These are phyloP conservation scores for Garrulus glandarius DNA, from an alignment of 2,797 vertebrate genomes.

Conservation along the genomic window DNA sequence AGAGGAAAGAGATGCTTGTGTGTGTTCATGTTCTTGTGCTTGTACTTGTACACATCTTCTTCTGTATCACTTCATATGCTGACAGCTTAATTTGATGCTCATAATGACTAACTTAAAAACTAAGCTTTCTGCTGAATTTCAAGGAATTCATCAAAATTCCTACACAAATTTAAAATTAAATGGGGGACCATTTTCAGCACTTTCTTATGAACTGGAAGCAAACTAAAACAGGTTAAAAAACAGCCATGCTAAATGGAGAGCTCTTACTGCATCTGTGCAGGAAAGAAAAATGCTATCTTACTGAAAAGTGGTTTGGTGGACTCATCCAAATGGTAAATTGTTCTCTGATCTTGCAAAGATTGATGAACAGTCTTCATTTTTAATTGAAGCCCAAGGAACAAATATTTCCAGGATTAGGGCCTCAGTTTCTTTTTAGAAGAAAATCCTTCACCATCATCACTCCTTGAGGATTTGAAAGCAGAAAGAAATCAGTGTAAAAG, in stretches of 20 bases:
- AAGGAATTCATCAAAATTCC: constrained; percentile 58
- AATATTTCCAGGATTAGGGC: background rate
- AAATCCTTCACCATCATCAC: background rate
- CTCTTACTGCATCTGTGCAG: background rate
- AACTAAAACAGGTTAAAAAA: background rate
- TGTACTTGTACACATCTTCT: constrained; percentile 55
- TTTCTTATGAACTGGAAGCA: background rate
- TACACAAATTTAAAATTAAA: constrained; percentile 31
- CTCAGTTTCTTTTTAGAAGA: background rate
- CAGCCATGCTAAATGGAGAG: background rate
- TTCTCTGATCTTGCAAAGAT: background rate
- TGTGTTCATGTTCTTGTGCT: background rate
- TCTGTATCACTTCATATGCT: constrained; percentile 67
- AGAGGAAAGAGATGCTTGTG: constrained; percentile 5
- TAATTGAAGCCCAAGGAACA: background rate
- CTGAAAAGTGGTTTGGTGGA: background rate
- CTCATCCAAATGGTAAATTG: background rate
- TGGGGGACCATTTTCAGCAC: background rate
- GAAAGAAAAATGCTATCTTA: background rate
- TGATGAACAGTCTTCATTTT: background rate
- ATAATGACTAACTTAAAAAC: constrained; percentile 72
- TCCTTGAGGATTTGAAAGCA: background rate
- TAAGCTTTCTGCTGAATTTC: constrained; percentile 69
- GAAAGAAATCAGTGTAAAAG: background rate
- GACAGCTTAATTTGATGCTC: constrained; percentile 78